These are phyloP conservation scores for Apotomis turbidana DNA, from an alignment of 2,888 invertebrate species.

Conservation along the genomic window DNA sequence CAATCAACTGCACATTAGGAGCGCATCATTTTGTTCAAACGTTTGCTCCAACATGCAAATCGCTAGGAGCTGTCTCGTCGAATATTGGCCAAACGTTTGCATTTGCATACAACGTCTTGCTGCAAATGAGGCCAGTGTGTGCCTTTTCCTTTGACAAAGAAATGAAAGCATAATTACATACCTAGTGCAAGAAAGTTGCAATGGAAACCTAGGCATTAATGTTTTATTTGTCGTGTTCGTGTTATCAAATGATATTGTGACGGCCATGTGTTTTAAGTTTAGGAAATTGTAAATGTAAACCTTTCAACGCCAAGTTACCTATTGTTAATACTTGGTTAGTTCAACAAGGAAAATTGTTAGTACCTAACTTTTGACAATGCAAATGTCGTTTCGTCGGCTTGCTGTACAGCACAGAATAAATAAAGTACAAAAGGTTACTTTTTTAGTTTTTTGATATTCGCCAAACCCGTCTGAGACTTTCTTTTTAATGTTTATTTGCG, in stretches of 20 bases:
- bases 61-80: not conserved
- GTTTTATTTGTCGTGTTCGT: slow-evolving; percentile 24
- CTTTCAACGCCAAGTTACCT: too few species aligned
- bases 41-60: not conserved
- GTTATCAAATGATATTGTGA: slow-evolving; percentile 1
- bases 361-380: too few species aligned
- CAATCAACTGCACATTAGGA: not conserved
- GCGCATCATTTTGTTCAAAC: slow-evolving; percentile 9
- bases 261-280: slow-evolving; percentile 7
- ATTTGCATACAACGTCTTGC: slow-evolving; percentile 36
- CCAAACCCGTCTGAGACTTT: too few species aligned
- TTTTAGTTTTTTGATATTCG: too few species aligned
- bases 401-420: too few species aligned
- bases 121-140: slow-evolving; percentile 41
- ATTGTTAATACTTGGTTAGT: too few species aligned
- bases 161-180: slow-evolving; percentile 40
- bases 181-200: slow-evolving; percentile 29
- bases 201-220: slow-evolving; percentile 28
- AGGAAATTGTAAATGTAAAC: slow-evolving; percentile 6
- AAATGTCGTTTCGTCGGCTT: too few species aligned
- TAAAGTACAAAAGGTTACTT: too few species aligned
- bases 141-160: slow-evolving; percentile 40
- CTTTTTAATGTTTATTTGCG: too few species aligned
- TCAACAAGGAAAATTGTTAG: too few species aligned
- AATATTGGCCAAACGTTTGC: slow-evolving; percentile 32